phyloP scores from a whole-genome alignment of 2,888 invertebrate species.

The Athetis lepigone region DNA sequence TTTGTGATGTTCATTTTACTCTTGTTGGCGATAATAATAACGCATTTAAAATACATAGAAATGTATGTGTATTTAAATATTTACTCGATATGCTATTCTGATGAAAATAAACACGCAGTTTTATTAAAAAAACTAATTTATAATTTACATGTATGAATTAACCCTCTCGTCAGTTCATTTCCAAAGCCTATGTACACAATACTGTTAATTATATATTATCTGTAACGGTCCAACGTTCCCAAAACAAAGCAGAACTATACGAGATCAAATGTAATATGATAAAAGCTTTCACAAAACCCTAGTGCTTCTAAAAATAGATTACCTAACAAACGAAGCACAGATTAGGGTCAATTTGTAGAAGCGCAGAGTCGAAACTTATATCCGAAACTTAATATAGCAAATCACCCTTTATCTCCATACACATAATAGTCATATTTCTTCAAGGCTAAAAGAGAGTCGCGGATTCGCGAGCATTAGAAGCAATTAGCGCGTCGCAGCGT shows the following conservation, averaged over 20 bases:
- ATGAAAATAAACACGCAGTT: background rate
- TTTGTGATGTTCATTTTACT: background rate
- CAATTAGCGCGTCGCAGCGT: too few relatives aligned
- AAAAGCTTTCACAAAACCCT: conserved; percentile 31
- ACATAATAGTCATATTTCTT: too few relatives aligned
- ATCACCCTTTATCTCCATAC: too few relatives aligned
- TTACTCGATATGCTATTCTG: background rate
- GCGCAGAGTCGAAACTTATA: too few relatives aligned
- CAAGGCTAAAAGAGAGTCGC: too few relatives aligned
- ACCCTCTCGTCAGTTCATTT: background rate
- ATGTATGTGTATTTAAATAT: background rate
- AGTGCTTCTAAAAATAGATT: conserved; percentile 29
- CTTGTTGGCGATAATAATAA: background rate
- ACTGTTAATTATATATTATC: conserved; percentile 11
- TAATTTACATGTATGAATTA: background rate
- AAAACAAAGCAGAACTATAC: conserved; percentile 28
- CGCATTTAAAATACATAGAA: background rate
- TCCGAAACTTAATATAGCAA: too few relatives aligned
- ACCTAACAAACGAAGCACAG: conserved; percentile 35
- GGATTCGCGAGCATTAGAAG: too few relatives aligned
- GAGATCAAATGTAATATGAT: conserved; percentile 37
- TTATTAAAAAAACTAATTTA: background rate
- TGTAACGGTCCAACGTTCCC: conserved; percentile 24
- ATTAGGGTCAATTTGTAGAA: too few relatives aligned
- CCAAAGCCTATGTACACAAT: conserved; percentile 5